These are phyloP conservation scores for human DNA, from an alignment of 2,113 vertebrate genomes.

Conservation along the genomic window DNA sequence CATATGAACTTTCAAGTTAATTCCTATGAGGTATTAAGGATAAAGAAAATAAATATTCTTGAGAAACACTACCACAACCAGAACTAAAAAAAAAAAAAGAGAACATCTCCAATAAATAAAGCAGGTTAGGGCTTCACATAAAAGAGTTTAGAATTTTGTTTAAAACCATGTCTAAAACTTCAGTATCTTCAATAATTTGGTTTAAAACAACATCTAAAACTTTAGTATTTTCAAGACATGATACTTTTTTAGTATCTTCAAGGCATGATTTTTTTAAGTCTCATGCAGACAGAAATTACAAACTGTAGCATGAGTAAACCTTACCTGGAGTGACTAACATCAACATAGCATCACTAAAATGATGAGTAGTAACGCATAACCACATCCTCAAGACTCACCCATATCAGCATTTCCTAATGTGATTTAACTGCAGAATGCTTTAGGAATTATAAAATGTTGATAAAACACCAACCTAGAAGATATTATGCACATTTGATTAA, in stretches of 20 bases:
- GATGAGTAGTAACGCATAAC: background rate
- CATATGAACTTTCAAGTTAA: background rate
- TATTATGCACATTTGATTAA: background rate
- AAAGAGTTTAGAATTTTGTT: background rate
- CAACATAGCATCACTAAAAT: background rate
- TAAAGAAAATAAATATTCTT: background rate
- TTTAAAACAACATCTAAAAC: background rate
- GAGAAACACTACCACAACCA: background rate
- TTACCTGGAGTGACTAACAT: background rate
- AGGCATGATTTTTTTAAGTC: background rate
- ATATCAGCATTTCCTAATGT: background rate
- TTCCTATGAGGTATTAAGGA: background rate
- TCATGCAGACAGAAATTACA: background rate
- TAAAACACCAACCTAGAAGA: background rate
- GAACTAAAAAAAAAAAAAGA: background rate
- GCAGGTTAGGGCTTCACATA: background rate
- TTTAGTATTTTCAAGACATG: too few relatives aligned
- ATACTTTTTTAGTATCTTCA: background rate
- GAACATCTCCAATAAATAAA: constrained; percentile 4
- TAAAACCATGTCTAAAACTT: background rate
- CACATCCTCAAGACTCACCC: constrained; percentile 54
- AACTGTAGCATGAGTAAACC: constrained; percentile 11
- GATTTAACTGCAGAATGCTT: background rate
- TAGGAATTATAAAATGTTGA: background rate
- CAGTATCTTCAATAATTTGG: background rate